phyloP scores from a whole-genome alignment of 2,797 vertebrate genomes.

The Psittacula derbiana region DNA sequence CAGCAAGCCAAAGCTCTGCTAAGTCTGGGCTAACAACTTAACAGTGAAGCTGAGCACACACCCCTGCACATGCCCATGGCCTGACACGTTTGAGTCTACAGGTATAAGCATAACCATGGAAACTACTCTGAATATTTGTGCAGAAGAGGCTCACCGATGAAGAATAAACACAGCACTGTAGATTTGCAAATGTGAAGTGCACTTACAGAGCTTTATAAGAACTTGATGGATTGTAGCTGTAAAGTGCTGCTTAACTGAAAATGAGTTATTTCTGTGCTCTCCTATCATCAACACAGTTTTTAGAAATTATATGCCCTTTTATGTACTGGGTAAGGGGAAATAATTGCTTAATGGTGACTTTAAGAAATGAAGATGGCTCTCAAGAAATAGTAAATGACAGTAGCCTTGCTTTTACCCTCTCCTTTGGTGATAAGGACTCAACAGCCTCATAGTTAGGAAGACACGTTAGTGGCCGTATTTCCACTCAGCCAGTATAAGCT shows the following conservation, averaged over 20 bases:
- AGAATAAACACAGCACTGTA: neutral
- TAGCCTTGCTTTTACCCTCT: neutral
- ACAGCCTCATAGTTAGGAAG: neutral
- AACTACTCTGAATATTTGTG: neutral
- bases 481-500: neutral
- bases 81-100: neutral
- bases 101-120: neutral
- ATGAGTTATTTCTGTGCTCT: neutral
- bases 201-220: neutral
- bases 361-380: neutral
- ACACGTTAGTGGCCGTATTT: neutral
- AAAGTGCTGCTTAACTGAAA: constrained; percentile 21
- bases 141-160: neutral
- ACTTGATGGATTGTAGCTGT: neutral
- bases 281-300: neutral
- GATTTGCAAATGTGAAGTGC: neutral
- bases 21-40: neutral
- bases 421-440: neutral
- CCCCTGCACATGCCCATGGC: rapidly evolving
- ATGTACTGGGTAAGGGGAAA: neutral
- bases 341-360: constrained; percentile 10
- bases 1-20: neutral
- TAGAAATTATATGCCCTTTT: neutral
- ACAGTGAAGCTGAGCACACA: neutral
- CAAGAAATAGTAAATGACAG: neutral